Evolutionary conservation across 2,113 vertebrate genomes (phyloP).

Genomic region (Haplochromis burtoni): DNA sequence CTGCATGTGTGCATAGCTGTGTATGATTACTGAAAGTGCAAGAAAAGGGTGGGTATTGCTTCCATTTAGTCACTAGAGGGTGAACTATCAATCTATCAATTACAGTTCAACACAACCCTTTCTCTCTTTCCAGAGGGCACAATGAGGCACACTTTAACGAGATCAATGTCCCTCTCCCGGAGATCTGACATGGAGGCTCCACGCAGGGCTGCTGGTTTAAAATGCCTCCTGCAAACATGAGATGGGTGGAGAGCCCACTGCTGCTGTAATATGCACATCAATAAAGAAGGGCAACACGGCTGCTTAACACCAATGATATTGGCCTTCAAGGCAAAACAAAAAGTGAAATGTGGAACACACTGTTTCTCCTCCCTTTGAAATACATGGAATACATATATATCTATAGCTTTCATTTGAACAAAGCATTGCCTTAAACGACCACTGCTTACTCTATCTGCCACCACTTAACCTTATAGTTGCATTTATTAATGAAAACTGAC

Average conservation of each 20-base stretch:
- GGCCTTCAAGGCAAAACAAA: slow-evolving; percentile 13
- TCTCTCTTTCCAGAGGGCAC: not conserved
- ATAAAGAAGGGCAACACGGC: slow-evolving; percentile 6
- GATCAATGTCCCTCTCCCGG: not conserved
- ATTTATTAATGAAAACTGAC: not conserved
- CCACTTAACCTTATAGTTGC: not conserved
- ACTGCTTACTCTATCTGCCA: not conserved
- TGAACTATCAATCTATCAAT: slow-evolving; percentile 46
- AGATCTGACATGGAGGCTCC: not conserved
- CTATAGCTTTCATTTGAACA: not conserved
- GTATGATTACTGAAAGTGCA: not conserved
- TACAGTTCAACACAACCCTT: slow-evolving; percentile 7
- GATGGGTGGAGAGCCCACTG: not conserved
- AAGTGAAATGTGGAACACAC: slow-evolving; percentile 6
- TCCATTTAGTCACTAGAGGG: not conserved
- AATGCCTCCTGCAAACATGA: not conserved
- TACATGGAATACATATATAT: not conserved
- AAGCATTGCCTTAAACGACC: not conserved
- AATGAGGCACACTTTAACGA: slow-evolving; percentile 12
- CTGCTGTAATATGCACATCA: not conserved
- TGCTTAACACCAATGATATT: slow-evolving; percentile 37
- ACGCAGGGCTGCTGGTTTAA: not conserved
- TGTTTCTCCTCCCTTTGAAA: not conserved
- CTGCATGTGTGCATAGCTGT: not conserved
- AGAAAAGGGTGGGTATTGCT: not conserved